These are phyloP conservation scores for Polyommatus icarus DNA, from an alignment of 2,888 invertebrate species.

Conservation along the genomic window DNA sequence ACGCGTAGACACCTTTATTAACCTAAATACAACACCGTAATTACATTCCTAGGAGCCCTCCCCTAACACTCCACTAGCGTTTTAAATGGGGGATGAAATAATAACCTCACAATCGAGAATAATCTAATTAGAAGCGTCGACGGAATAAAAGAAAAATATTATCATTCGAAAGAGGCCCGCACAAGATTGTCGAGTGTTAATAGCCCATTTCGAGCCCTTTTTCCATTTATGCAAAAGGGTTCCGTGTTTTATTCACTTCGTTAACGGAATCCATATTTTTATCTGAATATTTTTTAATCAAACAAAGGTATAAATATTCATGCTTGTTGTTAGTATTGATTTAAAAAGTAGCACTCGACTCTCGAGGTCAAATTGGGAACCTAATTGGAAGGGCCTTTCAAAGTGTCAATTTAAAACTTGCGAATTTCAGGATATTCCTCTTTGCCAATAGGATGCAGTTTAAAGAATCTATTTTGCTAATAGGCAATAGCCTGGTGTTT, in stretches of 20 bases:
- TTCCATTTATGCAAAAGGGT: conserved; percentile 66
- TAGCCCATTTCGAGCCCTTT: conserved; percentile 67
- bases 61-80: conserved; percentile 22
- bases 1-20: conserved; percentile 36
- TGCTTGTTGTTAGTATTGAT: conserved; percentile 14
- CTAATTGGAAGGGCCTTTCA: background rate
- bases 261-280: conserved; percentile 50
- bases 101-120: conserved; percentile 20
- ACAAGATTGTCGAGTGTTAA: conserved; percentile 71
- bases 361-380: background rate
- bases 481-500: no score
- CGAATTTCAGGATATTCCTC: background rate
- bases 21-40: conserved; percentile 10
- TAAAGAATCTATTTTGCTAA: background rate
- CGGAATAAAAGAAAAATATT: conserved; percentile 20
- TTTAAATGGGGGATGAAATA: conserved; percentile 44
- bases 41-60: background rate
- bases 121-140: conserved; percentile 22
- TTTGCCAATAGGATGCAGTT: background rate
- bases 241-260: conserved; percentile 71
- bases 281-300: conserved; percentile 28
- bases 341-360: background rate
- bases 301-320: conserved; percentile 29
- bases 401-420: background rate
- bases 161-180: conserved; percentile 36